phyloP scores from a whole-genome alignment of 2,888 invertebrate genomes.

The Blastobasis lacticolella region DNA sequence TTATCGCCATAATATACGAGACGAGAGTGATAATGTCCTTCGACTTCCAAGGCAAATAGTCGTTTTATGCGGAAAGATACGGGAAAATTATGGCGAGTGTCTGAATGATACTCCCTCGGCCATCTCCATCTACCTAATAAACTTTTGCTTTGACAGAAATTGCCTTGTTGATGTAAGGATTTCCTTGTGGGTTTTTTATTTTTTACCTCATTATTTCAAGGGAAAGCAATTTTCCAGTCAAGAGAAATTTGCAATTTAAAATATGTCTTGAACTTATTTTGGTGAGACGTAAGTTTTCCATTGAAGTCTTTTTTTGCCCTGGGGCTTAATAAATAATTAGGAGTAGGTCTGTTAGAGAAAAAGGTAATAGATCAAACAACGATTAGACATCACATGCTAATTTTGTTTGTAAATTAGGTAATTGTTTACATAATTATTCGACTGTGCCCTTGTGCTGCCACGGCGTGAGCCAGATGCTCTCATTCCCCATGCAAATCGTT shows the following conservation, averaged over 20 bases:
- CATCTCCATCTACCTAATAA: neutral
- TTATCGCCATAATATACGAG: conserved; percentile 50
- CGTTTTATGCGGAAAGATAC: conserved; percentile 45
- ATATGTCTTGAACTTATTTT: no score
- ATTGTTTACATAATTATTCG: conserved; percentile 29
- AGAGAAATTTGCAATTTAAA: no score
- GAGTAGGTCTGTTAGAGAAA: no score
- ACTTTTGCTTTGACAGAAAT: neutral
- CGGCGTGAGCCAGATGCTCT: conserved; percentile 41
- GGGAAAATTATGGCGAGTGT: conserved; percentile 21
- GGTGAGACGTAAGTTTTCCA: no score
- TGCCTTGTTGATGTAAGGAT: no score
- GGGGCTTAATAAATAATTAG: no score
- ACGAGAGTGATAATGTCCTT: conserved; percentile 41
- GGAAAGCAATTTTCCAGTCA: no score
- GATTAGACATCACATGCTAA: neutral
- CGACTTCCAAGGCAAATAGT: conserved; percentile 39
- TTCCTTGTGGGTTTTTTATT: no score
- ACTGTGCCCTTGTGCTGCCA: conserved; percentile 21
- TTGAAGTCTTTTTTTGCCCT: no score
- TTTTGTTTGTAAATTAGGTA: neutral
- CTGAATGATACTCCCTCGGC: conserved; percentile 2
- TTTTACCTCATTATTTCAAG: no score
- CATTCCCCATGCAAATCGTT: conserved; percentile 52
- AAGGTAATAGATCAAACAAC: no score